phyloP scores from a whole-genome alignment of 2,113 vertebrate species.

The Nothoprocta pentlandii region DNA sequence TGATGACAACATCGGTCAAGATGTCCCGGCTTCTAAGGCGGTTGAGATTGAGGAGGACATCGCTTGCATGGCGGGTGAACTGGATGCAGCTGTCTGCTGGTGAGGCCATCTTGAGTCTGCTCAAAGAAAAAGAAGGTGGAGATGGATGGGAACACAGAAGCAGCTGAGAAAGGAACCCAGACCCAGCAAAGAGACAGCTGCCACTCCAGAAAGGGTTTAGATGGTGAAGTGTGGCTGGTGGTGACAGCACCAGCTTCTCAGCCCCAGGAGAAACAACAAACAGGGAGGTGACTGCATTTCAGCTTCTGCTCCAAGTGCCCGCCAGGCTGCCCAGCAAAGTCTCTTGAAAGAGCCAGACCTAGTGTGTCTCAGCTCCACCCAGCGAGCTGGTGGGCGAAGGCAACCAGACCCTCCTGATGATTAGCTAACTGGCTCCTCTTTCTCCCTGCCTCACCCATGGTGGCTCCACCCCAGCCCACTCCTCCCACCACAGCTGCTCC shows the following conservation, averaged over 20 bases:
- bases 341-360: not conserved
- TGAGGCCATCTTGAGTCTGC: constrained; percentile 91
- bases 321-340: not conserved
- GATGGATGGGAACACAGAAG: not conserved
- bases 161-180: not conserved
- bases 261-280: not conserved
- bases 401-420: constrained; percentile 36
- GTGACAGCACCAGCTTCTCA: not conserved
- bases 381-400: not conserved
- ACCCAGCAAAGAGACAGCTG: not conserved
- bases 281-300: not conserved
- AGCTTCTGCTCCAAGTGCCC: not conserved
- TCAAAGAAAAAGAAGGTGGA: constrained; percentile 3
- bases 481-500: not conserved
- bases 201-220: not conserved
- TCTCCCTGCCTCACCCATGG: not conserved
- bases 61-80: constrained; percentile 96
- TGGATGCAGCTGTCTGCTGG: constrained; percentile 98
- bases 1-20: constrained; percentile 94
- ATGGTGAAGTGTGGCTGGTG: not conserved
- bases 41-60: constrained; percentile 97
- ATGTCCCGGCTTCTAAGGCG: constrained; percentile 94
- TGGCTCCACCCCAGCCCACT: constrained; percentile 19
- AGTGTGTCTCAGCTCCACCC: not conserved
- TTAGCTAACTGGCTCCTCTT: constrained; percentile 35